Base-by-base conservation (phyloP, 2,113 vertebrate species). In the Labeo catla region DNA sequence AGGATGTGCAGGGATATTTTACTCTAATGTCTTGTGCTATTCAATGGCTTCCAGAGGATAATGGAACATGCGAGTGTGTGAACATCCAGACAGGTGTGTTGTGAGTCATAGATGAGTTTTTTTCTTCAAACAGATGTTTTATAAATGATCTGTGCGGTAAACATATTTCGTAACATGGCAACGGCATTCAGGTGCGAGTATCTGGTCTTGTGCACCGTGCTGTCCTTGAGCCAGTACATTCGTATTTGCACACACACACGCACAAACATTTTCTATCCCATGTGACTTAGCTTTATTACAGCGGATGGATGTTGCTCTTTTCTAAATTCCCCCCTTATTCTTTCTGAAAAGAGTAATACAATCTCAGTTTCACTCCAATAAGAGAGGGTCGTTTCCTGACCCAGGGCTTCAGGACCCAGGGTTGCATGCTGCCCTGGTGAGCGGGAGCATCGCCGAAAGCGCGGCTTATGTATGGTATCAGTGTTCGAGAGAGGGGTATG, bases 41-140 rank as follows among this genome's bases (percentile, higher is more conserved):
- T 65, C 66, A 86, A 70, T 84, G 49, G 80, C 52, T 83, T 72
- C 10, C 52, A 83, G 63, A 82, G n/a, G 86, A 49, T 86, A 85
- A 85, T 87, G 74, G 72, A 81, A 82, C 23, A 85, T 36, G 83
- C 11, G 6, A 49, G 59, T 87, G 77, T 86, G 76, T 74, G 61
- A 43, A 39, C 23, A 36, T 76, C n/a, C 34, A 54, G 76, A 78
- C 76, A 57, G 23, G 36, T 81, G 57, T 59, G 39, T 16, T 47
- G 59, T 66, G 79, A 50, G 23, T 66, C 23, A 15, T 49, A 49
- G 43, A 65, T 34, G 4, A 16, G 16, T 39, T 81, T 23, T 21
- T 65, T 81, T 10, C 13, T 45, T 15, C 19, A 47, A 36, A 81
- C 61, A 82, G 39, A 49, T 81, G n/a, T 65, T 47, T 66, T 66